Conservation (phyloP, 2,888 invertebrate genomes). For the Steinernema carpocapsae region DNA sequence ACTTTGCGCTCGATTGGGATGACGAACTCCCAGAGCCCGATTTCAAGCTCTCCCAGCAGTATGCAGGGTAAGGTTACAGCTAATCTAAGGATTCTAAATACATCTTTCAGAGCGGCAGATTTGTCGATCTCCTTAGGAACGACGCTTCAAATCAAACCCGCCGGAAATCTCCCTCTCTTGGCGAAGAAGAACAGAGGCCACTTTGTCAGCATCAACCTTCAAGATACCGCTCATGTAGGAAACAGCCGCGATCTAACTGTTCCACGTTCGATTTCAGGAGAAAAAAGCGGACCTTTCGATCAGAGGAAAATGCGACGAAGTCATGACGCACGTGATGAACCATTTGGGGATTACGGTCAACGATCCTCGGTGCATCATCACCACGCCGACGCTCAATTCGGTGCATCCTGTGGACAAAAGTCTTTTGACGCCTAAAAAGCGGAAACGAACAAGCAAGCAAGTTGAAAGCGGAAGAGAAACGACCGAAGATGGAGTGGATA, state of each 20-base stretch:
- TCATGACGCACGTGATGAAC: constrained; percentile 47
- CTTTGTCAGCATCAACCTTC: constrained; percentile 90
- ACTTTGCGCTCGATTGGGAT: constrained; percentile 97
- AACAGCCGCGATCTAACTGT: not conserved
- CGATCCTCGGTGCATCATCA: constrained; percentile 8
- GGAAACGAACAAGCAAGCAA: too few species aligned
- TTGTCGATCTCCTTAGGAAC: constrained; percentile 92
- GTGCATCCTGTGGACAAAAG: too few species aligned
- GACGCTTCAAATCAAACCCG: constrained; percentile 95
- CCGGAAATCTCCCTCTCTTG: constrained; percentile 87
- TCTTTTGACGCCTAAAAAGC: too few species aligned
- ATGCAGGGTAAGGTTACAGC: constrained; percentile 32
- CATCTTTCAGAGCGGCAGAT: constrained; percentile 84
- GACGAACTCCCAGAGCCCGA: constrained; percentile 79
- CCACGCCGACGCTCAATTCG: not conserved
- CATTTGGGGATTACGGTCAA: constrained; percentile 38
- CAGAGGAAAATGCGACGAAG: constrained; percentile 60
- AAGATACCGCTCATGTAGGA: constrained; percentile 93
- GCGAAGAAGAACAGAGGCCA: constrained; percentile 85
- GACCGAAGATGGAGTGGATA: too few species aligned
- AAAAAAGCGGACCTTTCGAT: constrained; percentile 58
- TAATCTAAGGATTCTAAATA: too few species aligned
- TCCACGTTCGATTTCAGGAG: constrained; percentile 49
- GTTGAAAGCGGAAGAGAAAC: too few species aligned
- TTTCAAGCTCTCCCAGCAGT: constrained; percentile 75